phyloP scores from a whole-genome alignment of 2,797 vertebrate species.

The Melopsittacus undulatus region DNA sequence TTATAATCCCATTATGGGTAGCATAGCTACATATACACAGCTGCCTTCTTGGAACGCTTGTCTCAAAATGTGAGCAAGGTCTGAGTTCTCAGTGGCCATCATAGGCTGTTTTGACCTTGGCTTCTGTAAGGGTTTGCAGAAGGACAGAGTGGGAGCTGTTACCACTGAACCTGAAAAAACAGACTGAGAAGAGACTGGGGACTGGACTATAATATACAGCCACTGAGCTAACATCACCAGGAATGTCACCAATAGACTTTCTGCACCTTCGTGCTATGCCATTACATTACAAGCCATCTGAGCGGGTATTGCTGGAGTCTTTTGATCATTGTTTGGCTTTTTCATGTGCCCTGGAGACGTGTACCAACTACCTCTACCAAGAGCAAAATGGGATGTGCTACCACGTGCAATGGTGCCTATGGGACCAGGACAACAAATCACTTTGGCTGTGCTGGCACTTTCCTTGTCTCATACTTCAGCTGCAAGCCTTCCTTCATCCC shows the following conservation, averaged over 20 bases:
- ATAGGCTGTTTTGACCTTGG: neutral
- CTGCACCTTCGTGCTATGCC: neutral
- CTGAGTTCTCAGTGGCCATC: neutral
- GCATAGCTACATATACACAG: neutral
- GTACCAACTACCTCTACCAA: neutral
- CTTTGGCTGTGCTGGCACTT: neutral
- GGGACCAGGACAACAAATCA: neutral
- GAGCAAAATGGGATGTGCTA: neutral
- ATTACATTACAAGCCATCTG: accelerated
- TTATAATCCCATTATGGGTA: slow-evolving; percentile 14
- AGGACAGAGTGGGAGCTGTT: neutral
- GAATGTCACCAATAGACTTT: neutral
- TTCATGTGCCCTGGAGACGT: neutral
- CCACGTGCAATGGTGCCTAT: accelerated
- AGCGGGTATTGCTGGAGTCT: neutral
- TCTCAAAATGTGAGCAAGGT: neutral
- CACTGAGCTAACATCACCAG: neutral
- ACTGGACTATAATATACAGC: neutral
- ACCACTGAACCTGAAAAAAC: accelerated
- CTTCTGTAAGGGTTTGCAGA: neutral
- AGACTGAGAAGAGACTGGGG: neutral
- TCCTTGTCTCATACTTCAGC: neutral
- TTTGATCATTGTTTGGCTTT: neutral
- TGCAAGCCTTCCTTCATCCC: neutral
- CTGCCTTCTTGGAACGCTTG: neutral